Evolutionary conservation across 2,888 invertebrate genomes (phyloP).

Genomic region (Leucophenga maculata): DNA sequence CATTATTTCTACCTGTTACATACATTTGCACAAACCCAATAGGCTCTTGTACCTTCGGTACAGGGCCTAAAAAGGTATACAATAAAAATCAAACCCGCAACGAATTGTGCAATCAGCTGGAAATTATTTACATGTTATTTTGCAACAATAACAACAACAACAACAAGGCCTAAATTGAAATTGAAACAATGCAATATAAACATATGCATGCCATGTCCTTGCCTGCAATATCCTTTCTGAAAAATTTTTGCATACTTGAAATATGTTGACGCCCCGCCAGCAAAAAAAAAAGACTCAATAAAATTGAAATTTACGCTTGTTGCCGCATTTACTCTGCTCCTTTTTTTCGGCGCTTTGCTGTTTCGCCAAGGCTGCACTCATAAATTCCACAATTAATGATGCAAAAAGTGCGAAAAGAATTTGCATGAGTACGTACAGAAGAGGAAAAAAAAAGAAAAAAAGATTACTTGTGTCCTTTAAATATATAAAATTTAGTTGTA

Average conservation of each 20-base stretch:
- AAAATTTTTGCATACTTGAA: constrained; percentile 6
- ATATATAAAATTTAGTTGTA: constrained; percentile 16
- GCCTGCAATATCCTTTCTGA: neutral
- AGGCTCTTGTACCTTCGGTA: no score
- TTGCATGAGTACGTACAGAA: constrained; percentile 30
- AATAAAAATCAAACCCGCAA: constrained; percentile 63
- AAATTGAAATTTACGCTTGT: constrained; percentile 24
- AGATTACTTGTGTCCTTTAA: neutral
- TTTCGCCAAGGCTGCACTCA: constrained; percentile 49
- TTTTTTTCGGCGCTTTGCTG: constrained; percentile 31
- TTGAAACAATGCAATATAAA: constrained; percentile 25
- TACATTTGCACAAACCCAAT: no score
- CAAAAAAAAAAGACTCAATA: constrained; percentile 15
- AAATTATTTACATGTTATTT: constrained; percentile 64
- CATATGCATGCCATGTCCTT: constrained; percentile 36
- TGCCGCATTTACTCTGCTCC: neutral
- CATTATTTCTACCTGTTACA: no score
- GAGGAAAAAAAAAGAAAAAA: no score
- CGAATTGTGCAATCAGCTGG: constrained; percentile 66
- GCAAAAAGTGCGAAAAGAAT: constrained; percentile 68
- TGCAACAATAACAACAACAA: constrained; percentile 57
- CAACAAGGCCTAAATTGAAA: constrained; percentile 30
- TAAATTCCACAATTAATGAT: constrained; percentile 72
- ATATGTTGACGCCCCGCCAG: neutral
- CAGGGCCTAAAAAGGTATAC: constrained; percentile 53